These are phyloP conservation scores for Dasysyrphus tricinctus DNA, from an alignment of 2,888 invertebrate genomes.

Conservation along the genomic window DNA sequence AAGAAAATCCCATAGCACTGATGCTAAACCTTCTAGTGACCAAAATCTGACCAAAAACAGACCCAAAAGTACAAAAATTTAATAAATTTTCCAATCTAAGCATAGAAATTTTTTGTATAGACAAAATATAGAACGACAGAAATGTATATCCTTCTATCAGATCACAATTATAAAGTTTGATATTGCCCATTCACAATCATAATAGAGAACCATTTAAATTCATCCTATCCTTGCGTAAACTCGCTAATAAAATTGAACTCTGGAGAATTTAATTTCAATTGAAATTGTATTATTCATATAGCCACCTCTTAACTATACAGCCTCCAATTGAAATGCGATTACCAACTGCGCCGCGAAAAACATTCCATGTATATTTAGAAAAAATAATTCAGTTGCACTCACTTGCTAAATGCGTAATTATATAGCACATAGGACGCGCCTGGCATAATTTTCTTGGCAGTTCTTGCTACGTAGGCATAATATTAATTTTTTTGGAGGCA, in stretches of 20 bases:
- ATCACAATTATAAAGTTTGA: background rate
- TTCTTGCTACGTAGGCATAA: slow-evolving; percentile 1
- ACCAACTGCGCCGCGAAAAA: slow-evolving; percentile 49
- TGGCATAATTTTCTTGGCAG: slow-evolving; percentile 49
- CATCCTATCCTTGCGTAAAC: slow-evolving; percentile 8
- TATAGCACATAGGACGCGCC: slow-evolving; percentile 41
- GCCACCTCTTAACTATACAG: slow-evolving; percentile 45
- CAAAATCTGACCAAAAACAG: no score
- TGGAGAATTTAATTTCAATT: slow-evolving; percentile 60
- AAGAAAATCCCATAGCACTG: no score
- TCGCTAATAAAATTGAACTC: slow-evolving; percentile 36
- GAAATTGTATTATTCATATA: slow-evolving; percentile 32
- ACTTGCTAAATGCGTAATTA: slow-evolving; percentile 74
- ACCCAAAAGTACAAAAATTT: no score
- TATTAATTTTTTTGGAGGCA: slow-evolving; percentile 47
- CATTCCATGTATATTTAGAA: slow-evolving; percentile 64
- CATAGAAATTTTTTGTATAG: no score
- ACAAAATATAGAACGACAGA: no score
- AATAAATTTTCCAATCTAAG: no score
- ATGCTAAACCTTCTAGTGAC: no score
- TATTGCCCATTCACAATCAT: background rate
- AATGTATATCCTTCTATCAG: background rate
- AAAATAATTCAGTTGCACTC: slow-evolving; percentile 63
- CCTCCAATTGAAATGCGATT: slow-evolving; percentile 67
- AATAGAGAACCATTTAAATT: background rate